Percentiles rank a stretch among this genome's conserved stretches.
Conservation (phyloP, 2,113 vertebrate genomes). For the Microtus oregoni region DNA sequence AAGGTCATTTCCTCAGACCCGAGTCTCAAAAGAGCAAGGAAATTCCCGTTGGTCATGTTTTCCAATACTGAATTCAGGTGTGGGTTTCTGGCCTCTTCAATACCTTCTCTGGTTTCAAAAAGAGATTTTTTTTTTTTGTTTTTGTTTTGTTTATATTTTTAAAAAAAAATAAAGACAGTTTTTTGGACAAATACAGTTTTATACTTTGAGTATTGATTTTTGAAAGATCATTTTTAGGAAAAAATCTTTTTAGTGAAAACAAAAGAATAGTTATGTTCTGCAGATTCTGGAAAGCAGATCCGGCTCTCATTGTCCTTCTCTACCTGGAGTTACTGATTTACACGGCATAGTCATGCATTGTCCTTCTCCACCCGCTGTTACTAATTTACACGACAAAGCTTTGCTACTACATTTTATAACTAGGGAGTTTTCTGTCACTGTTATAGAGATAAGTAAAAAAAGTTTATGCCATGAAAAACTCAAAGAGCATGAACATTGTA, state of each 20-base stretch:
- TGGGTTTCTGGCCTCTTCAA: neutral
- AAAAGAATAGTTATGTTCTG: neutral
- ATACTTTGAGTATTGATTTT: neutral
- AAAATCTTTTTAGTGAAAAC: neutral
- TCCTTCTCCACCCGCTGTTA: neutral
- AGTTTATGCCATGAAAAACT: constrained; percentile 76
- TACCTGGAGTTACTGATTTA: constrained; percentile 10
- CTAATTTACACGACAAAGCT: constrained; percentile 52
- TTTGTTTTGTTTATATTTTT: neutral
- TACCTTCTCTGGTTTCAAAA: neutral
- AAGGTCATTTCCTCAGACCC: constrained; percentile 51
- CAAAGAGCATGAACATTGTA: constrained; percentile 76
- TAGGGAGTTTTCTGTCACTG: constrained; percentile 67
- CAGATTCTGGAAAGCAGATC: neutral
- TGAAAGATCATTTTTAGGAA: neutral
- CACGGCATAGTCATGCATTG: constrained; percentile 12
- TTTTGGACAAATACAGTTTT: neutral
- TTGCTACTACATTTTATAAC: constrained; percentile 37
- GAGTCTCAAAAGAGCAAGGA: neutral
- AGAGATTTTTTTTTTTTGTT: neutral
- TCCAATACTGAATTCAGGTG: neutral
- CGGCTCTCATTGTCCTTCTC: constrained; percentile 12
- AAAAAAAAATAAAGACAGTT: constrained; percentile 3
- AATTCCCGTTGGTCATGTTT: neutral
- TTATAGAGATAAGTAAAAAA: constrained; percentile 70